A percentile compares a stretch with the other conserved stretches of the same genome.
Evolutionary conservation across 2,888 invertebrate species (phyloP).

Genomic region (Schrankia costaestrigalis): DNA sequence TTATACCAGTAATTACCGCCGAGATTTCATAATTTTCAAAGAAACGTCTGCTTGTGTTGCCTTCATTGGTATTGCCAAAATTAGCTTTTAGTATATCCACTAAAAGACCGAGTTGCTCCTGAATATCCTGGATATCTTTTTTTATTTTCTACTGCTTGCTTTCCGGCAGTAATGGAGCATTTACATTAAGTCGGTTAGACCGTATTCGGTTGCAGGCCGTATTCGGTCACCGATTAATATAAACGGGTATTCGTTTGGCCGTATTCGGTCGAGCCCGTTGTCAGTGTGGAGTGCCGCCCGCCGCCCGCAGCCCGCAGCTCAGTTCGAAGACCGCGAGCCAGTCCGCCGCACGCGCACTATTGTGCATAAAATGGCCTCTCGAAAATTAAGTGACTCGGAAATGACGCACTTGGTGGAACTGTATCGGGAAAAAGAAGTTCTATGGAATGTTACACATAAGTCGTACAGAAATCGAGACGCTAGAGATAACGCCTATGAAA

Average conservation of each 20-base stretch:
- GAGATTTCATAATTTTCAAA: conserved; percentile 7
- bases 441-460: conserved; percentile 13
- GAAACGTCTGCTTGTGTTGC: conserved; percentile 4
- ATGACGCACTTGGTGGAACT: conserved; percentile 13
- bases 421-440: conserved; percentile 15
- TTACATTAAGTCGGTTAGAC: neutral
- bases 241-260: conserved; percentile 12
- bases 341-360: conserved; percentile 12
- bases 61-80: conserved; percentile 2
- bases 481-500: conserved; percentile 14
- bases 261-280: conserved; percentile 5
- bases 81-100: neutral
- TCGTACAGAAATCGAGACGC: conserved; percentile 13
- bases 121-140: neutral
- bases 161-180: too few relatives aligned
- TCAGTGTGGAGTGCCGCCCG: conserved; percentile 6
- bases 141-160: conserved; percentile 3
- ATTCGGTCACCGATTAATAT: conserved; percentile 14
- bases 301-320: conserved; percentile 7
- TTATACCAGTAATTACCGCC: conserved; percentile 33
- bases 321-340: conserved; percentile 11
- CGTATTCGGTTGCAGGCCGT: conserved; percentile 1
- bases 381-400: conserved; percentile 12
- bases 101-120: neutral
- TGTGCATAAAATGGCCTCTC: conserved; percentile 14